Evolutionary conservation across 2,113 vertebrate genomes (phyloP).

Genomic region (Ageneiosus marmoratus): DNA sequence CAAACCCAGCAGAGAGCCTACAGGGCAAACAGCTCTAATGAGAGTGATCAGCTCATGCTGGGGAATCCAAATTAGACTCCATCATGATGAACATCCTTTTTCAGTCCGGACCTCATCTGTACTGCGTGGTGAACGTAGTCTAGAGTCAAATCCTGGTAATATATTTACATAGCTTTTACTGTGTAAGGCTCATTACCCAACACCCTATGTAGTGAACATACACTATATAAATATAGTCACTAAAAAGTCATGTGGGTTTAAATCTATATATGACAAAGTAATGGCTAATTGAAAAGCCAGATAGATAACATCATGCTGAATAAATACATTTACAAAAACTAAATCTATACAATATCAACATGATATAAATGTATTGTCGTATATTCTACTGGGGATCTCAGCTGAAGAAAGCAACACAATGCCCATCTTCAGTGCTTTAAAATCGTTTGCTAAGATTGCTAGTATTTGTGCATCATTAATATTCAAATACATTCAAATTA

Average conservation of each 20-base stretch:
- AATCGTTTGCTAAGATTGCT: neutral
- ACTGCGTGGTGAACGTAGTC: conserved; percentile 5
- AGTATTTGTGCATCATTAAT: neutral
- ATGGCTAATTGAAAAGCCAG: neutral
- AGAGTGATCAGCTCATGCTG: conserved; percentile 43
- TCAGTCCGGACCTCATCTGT: conserved; percentile 16
- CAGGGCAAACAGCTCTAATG: conserved; percentile 47
- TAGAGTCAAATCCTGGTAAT: conserved; percentile 7
- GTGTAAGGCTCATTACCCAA: neutral
- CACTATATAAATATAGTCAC: neutral
- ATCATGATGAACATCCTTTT: conserved; percentile 29
- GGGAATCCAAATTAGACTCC: conserved; percentile 44
- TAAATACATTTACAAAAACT: too few species aligned
- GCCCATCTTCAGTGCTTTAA: neutral
- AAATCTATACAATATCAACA: neutral
- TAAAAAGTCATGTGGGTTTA: neutral
- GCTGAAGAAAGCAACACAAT: neutral
- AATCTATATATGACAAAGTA: neutral
- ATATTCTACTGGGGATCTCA: neutral
- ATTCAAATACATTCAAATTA: neutral
- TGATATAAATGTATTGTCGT: neutral
- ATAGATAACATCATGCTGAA: neutral
- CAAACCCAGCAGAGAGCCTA: conserved; percentile 38
- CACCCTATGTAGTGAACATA: neutral
- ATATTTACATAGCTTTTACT: neutral